Evolutionary conservation across 2,113 vertebrate species (phyloP).

Genomic region (Dasyurus viverrinus): DNA sequence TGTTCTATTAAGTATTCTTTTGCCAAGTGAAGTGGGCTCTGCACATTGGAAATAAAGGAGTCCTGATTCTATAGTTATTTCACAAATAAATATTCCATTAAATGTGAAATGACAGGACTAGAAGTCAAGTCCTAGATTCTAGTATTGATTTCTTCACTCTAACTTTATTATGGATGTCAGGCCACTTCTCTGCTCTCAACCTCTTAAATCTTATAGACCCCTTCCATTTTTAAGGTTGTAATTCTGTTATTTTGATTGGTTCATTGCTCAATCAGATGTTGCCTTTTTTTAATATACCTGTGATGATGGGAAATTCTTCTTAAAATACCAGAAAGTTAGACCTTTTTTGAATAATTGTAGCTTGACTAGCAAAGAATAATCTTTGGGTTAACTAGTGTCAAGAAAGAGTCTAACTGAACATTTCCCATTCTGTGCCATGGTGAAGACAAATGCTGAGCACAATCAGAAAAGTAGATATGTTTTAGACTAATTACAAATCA

Average conservation of each 20-base stretch:
- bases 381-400: neutral
- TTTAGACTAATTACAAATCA: neutral
- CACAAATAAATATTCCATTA: neutral
- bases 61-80: neutral
- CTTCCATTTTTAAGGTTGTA: neutral
- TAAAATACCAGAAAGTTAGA: neutral
- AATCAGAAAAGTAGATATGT: neutral
- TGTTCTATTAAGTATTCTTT: accelerated
- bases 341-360: neutral
- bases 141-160: neutral
- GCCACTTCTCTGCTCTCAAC: accelerated
- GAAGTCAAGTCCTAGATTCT: neutral
- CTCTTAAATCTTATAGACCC: neutral
- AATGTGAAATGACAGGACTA: accelerated
- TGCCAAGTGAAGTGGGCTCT: neutral
- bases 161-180: neutral
- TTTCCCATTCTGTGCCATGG: neutral
- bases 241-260: neutral
- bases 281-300: neutral
- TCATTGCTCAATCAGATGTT: neutral
- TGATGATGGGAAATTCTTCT: neutral
- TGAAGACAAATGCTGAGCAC: neutral
- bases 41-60: neutral
- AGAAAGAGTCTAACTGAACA: neutral
- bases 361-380: neutral